Conservation (phyloP, 2,113 vertebrate genomes). For the Pyxicephalus adspersus region DNA sequence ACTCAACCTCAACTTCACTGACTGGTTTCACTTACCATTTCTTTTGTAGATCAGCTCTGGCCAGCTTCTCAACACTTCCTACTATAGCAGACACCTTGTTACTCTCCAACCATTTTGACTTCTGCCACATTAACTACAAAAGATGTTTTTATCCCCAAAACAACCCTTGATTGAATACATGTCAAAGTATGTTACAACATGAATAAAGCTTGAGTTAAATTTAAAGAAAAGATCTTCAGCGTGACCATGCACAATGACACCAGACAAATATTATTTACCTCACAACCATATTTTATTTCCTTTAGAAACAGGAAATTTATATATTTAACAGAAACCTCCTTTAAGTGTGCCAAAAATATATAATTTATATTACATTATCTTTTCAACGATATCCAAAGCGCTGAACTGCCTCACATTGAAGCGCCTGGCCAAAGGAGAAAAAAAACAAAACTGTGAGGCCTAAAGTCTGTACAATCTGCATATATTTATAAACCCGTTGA, state of each 20-base stretch:
- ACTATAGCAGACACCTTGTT: background rate
- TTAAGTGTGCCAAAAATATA: constrained; percentile 52
- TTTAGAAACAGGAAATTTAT: constrained; percentile 32
- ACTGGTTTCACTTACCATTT: background rate
- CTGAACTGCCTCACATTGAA: background rate
- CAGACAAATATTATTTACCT: background rate
- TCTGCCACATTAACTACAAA: too few relatives aligned
- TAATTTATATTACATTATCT: constrained; percentile 45
- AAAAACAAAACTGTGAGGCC: background rate
- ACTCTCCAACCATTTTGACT: background rate
- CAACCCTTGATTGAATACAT: too few relatives aligned
- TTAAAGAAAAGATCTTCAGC: too few relatives aligned
- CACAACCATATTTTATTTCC: constrained; percentile 50
- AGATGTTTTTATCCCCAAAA: too few relatives aligned
- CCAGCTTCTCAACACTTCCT: background rate
- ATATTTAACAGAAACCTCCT: constrained; percentile 30
- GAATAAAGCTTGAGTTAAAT: too few relatives aligned
- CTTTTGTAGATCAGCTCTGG: constrained; percentile 6
- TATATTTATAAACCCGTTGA: constrained; percentile 11
- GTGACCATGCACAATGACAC: background rate
- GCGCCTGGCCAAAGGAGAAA: background rate
- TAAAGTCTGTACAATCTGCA: background rate
- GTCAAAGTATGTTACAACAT: too few relatives aligned
- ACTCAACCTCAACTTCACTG: background rate
- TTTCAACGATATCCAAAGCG: background rate